phyloP scores from a whole-genome alignment of 1,140 invertebrate genomes.

The Diuraphis noxia region DNA sequence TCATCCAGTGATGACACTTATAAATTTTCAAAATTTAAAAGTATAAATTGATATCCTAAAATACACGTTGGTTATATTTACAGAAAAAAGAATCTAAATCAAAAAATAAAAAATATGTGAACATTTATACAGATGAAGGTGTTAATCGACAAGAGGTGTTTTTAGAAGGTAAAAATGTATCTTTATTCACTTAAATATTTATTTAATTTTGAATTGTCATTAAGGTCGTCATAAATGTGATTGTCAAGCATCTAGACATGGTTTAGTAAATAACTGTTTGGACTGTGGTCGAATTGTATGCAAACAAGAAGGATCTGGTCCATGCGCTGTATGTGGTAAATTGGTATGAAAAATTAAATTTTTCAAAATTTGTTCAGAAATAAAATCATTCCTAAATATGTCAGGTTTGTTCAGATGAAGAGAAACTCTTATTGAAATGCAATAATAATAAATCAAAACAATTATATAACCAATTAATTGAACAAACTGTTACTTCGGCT shows the following conservation, averaged over 20 bases:
- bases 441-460: conserved; percentile 72
- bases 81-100: conserved; percentile 59
- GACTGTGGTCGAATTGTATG: conserved; percentile 94
- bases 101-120: conserved; percentile 80
- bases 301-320: conserved; percentile 93
- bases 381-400: conserved; percentile 27
- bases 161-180: conserved; percentile 66
- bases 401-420: conserved; percentile 75
- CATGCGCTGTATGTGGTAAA: conserved; percentile 89
- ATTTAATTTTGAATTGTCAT: conserved; percentile 56
- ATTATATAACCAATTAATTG: conserved; percentile 65
- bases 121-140: conserved; percentile 74
- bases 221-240: conserved; percentile 84
- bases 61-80: conserved; percentile 60
- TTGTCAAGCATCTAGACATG: conserved; percentile 90
- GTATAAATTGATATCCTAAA: conserved; percentile 57
- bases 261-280: conserved; percentile 90
- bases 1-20: too few species aligned
- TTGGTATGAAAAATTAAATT: conserved; percentile 64
- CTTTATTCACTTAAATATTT: conserved; percentile 38
- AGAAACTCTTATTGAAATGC: conserved; percentile 69
- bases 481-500: conserved; percentile 61
- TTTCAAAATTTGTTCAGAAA: not conserved
- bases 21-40: too few species aligned
- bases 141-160: conserved; percentile 68